Evolutionary conservation across 2,113 vertebrate genomes (phyloP), one percentile per base, ranked within the genome.

Genomic region (Rhynchomys soricoides): DNA sequence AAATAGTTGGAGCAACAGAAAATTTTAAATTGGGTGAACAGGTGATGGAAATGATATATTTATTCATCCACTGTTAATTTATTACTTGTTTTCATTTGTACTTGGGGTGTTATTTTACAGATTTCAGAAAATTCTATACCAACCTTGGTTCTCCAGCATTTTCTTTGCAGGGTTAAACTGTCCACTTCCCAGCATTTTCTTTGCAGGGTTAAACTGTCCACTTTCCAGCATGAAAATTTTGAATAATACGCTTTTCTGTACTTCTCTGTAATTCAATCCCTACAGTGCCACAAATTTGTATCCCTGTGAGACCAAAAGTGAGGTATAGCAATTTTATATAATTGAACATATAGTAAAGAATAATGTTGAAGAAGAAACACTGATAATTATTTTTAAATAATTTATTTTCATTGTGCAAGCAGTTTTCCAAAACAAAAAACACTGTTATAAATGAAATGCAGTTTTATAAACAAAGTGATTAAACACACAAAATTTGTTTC

Each of bases 191-290:
- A 79, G 62, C 78, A 50, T 92, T 90, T 86, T 78, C 40, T 52
- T 92, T 66, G 70, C 40, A 94, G 45, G n/a, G 45, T 89, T 95
- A 90, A 96, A 21, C 81, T 95, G 74, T 94, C 79, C 45, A 95
- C 85, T 73, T 34, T 96, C 64, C 89, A 94, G 79, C 31, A 37
- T 55, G 62, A 91, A 64, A 70, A 12, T 92, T 52, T 82, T 92
- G 62, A n/a, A 86, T 62, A 55, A 91, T 95, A 87, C 95, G 83
- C 45, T 96, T 7, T 64, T 93, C 45, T n/a, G n/a, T n/a, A 96
- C 93, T 90, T 22, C 81, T 91, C 55, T 73, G 79, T 93, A 96
- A 73, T 95, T 86, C 74, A 94, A 21, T 34, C 66, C 92, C 94
- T 74, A 86, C 79, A 19, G 29, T 83, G 48, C 77, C 52, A 71